These are phyloP conservation scores for Oreochromis tanganicae DNA, from an alignment of 2,113 vertebrate species.

Conservation along the genomic window DNA sequence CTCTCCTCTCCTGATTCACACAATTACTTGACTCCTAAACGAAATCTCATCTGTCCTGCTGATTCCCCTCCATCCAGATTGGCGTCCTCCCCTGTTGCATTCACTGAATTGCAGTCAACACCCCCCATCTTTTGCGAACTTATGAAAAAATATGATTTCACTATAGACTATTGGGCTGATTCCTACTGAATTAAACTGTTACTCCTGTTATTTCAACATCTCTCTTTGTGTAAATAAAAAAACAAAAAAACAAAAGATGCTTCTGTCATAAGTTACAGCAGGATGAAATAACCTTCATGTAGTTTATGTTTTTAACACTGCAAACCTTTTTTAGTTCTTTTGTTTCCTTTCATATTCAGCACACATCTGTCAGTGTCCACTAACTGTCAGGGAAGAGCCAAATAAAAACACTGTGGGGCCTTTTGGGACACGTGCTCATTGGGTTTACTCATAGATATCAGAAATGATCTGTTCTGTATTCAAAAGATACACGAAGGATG, in stretches of 20 bases:
- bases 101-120: not conserved
- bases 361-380: not conserved
- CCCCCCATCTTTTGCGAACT: fast-evolving
- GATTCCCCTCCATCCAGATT: fast-evolving
- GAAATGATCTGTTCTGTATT: not conserved
- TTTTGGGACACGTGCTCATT: not conserved
- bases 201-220: not conserved
- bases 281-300: fast-evolving
- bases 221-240: not conserved
- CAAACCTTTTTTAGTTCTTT: not conserved
- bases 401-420: not conserved
- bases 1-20: not conserved
- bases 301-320: not conserved
- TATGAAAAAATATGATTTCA: fast-evolving
- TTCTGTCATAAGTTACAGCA: not conserved
- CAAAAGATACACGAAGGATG: not conserved
- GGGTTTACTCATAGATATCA: not conserved
- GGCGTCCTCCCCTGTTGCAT: not conserved
- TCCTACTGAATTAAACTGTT: not conserved
- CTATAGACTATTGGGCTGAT: not conserved
- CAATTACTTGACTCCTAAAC: not conserved
- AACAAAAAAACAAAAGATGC: not conserved
- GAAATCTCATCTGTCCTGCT: not conserved
- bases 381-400: not conserved
- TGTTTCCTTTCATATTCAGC: not conserved